Conservation (phyloP, 2,888 invertebrate genomes). For the Bugula neritina region DNA sequence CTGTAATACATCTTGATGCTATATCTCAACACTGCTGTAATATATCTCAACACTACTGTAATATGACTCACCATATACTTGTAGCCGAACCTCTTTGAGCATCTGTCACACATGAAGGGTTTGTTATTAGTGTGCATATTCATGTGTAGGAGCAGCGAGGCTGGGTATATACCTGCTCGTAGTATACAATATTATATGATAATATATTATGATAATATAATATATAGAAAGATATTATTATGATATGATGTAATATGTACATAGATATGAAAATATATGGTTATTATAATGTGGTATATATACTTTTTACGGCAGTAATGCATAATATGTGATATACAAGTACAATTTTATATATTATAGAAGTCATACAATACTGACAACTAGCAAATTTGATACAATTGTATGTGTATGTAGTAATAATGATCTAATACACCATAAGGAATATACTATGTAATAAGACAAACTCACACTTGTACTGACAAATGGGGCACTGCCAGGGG, state of each 20-base stretch:
- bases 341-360: too few species aligned
- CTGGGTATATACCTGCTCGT: constrained; percentile 4
- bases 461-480: constrained; percentile 32
- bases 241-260: too few species aligned
- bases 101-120: constrained; percentile 31
- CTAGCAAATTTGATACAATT: too few species aligned
- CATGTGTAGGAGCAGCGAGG: constrained; percentile 30
- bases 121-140: constrained; percentile 32
- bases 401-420: too few species aligned
- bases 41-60: not conserved
- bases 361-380: too few species aligned
- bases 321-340: too few species aligned
- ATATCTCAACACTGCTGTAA: not conserved
- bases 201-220: not conserved
- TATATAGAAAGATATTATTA: too few species aligned
- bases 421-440: too few species aligned
- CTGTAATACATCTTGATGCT: not conserved
- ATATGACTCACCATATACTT: constrained; percentile 31
- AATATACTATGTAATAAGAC: not conserved
- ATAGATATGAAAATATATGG: too few species aligned
- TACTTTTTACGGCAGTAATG: too few species aligned
- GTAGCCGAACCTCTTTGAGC: constrained; percentile 32
- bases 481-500: constrained; percentile 33
- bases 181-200: not conserved
- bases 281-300: too few species aligned